A percentile compares a stretch with the other conserved stretches of the same genome.
Evolutionary conservation across 2,797 vertebrate species (phyloP).

Genomic region (Poecilia gillii): DNA sequence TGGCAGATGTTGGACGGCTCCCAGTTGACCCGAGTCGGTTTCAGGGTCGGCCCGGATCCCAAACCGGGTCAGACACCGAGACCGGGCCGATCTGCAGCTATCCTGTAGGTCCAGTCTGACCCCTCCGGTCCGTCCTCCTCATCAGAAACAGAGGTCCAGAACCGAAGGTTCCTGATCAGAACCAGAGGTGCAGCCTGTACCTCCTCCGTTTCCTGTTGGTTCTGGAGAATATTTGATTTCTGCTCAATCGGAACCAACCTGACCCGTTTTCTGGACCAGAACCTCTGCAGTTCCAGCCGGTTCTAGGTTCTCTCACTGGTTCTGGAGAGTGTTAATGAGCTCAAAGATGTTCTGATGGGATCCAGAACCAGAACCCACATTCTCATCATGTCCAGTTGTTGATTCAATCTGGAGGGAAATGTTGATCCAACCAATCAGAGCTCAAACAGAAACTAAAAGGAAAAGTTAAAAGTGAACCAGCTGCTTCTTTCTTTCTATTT

Average conservation of each 20-base stretch:
- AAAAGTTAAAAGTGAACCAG: too few relatives aligned
- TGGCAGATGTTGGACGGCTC: constrained; percentile 30
- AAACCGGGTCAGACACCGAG: too few relatives aligned
- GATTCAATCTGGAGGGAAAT: not conserved
- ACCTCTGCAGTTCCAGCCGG: not conserved
- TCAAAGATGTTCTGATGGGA: not conserved
- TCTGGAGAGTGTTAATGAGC: not conserved
- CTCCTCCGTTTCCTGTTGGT: not conserved
- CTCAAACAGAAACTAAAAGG: not conserved
- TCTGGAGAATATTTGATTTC: not conserved
- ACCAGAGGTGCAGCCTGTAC: not conserved
- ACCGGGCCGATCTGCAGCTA: constrained; percentile 24
- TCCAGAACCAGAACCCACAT: not conserved
- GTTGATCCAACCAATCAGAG: not conserved
- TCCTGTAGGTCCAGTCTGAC: not conserved
- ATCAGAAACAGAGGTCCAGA: not conserved
- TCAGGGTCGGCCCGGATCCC: constrained; percentile 24
- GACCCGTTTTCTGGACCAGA: not conserved
- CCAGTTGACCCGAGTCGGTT: constrained; percentile 39
- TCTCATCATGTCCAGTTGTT: not conserved
- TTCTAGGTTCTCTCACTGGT: not conserved
- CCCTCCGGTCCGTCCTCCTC: not conserved
- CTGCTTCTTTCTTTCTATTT: too few relatives aligned
- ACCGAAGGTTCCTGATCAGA: not conserved
- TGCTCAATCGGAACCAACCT: not conserved